These are phyloP conservation scores for Petrocephalus microphthalmus DNA, from an alignment of 2,113 vertebrate species.

Conservation along the genomic window DNA sequence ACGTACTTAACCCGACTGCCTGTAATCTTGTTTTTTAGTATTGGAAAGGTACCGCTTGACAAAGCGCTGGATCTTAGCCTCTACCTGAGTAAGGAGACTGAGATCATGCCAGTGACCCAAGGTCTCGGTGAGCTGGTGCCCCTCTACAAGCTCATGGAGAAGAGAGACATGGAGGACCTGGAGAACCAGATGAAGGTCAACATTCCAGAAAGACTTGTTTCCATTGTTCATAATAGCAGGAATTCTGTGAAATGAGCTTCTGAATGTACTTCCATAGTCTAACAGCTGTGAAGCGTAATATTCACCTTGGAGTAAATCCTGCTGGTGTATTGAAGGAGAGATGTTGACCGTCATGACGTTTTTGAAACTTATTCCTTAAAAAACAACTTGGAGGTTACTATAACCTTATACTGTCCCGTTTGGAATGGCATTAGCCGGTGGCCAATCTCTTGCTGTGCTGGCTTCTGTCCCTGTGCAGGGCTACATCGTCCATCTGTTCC, in stretches of 20 bases:
- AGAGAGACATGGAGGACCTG: conserved; percentile 47
- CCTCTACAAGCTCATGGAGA: conserved; percentile 83
- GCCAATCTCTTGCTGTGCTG: background rate
- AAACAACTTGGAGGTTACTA: background rate
- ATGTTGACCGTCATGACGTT: background rate
- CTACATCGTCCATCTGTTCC: conserved; percentile 73
- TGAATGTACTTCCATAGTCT: background rate
- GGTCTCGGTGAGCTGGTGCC: conserved; percentile 74
- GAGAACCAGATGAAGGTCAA: conserved; percentile 21
- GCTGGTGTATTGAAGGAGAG: conserved; percentile 22
- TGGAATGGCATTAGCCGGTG: background rate
- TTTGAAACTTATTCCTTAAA: background rate
- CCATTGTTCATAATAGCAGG: background rate
- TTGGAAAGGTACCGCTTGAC: conserved; percentile 69
- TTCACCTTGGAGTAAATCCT: background rate
- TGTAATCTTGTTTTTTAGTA: conserved; percentile 45
- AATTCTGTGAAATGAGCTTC: background rate
- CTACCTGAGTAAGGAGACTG: conserved; percentile 74
- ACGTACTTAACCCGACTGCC: background rate
- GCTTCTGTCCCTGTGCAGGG: conserved; percentile 35
- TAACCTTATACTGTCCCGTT: background rate
- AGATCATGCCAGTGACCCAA: conserved; percentile 76
- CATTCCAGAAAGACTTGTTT: background rate
- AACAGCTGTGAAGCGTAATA: background rate
- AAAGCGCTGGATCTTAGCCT: conserved; percentile 77